Evolutionary conservation across 2,797 vertebrate species (phyloP), one percentile per base, ranked within the genome.

Genomic region (Rhinogobio ventralis): DNA sequence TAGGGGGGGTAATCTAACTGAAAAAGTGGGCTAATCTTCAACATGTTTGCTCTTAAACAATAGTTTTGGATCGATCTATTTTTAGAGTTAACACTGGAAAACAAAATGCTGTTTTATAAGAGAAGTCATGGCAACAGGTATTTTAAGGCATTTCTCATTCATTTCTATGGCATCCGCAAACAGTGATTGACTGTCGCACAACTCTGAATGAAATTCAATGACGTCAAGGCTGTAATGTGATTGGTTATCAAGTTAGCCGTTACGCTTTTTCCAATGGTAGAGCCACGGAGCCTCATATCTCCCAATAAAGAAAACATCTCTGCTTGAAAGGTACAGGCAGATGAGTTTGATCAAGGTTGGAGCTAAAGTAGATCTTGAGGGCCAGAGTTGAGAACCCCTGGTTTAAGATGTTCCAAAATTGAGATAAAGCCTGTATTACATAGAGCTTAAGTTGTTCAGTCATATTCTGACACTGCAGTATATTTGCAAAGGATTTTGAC

Each of bases 401-500:
- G 55, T 62, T 14, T 64, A 13, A 64, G 25, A 11, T 78, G 10
- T 46, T 64, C 39, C 10, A 62, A 42, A 78, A 25, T 25, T 7
- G 13, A 25, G 42, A 82, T 14, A 51, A 74, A 25, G 33, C 28
- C 3, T 51, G 14, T 49, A 46, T 60, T 17, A 71, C 49, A 55
- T 25, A 42, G 15, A 57, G 36, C n/a, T 57, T 80, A 69, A 19
- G 51, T 72, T 33, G 20, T 55, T 36, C 30, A 46, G 53, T 46
- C 39, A 33, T 33, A 25, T 74, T 74, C 23, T 51, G 71, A 20
- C 57, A 39, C 57, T 66, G 33, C 45, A 72, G 33, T 66, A 72
- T 42, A 66, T 69, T 78, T 72, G 30, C 46, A 68, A 73, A 74
- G 28, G 30, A n/a, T 36, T 51, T 73, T 86, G 42, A 86, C 1